These are phyloP conservation scores for Ectemnius continuus DNA, from an alignment of 2,888 invertebrate species.

Conservation along the genomic window DNA sequence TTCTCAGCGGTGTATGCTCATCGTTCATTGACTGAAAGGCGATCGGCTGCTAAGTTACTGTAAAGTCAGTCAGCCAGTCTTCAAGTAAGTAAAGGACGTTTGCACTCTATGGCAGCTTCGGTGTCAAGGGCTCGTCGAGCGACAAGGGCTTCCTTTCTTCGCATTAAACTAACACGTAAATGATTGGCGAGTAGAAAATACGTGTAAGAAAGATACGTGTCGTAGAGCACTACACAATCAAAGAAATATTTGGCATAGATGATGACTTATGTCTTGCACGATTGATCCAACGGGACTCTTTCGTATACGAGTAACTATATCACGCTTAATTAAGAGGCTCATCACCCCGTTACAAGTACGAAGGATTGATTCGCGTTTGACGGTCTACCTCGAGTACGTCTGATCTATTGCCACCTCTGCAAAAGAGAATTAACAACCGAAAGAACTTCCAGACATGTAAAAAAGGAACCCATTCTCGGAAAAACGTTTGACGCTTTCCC, in stretches of 20 bases:
- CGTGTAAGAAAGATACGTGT: too few relatives aligned
- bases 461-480: constrained; percentile 42
- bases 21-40: constrained; percentile 15
- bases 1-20: constrained; percentile 4
- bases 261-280: too few relatives aligned
- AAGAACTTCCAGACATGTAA: constrained; percentile 11
- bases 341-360: too few relatives aligned
- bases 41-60: constrained; percentile 26
- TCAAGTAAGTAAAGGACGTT: constrained; percentile 7
- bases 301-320: too few relatives aligned
- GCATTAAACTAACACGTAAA: neutral
- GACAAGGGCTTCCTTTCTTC: neutral
- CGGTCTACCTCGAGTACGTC: neutral
- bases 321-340: too few relatives aligned
- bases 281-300: too few relatives aligned
- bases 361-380: neutral
- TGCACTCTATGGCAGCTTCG: neutral
- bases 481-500: constrained; percentile 41
- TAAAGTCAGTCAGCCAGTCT: neutral
- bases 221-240: too few relatives aligned
- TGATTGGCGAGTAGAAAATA: too few relatives aligned
- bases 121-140: neutral
- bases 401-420: constrained; percentile 4
- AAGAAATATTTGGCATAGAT: too few relatives aligned
- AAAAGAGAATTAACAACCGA: constrained; percentile 11